Evolutionary conservation across 1,140 invertebrate genomes (phyloP), one percentile per base, ranked within the genome.

Genomic region (Tribolium madens): DNA sequence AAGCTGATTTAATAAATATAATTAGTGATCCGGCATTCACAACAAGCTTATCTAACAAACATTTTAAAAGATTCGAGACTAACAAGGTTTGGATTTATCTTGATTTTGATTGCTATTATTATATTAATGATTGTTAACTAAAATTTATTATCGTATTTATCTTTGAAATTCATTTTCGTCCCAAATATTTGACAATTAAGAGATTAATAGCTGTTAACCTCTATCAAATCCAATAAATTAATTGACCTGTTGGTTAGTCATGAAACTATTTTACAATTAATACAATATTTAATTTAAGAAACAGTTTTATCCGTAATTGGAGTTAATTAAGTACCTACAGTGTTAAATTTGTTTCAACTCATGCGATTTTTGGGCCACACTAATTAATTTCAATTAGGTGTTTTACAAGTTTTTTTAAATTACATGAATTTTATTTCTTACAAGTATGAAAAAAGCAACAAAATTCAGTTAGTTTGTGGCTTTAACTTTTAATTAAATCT

Each of bases 191-290:
- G 36, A 42, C 17, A 57, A 57, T 57, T 21, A 26, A 57, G 18
- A 10, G 52, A 57, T 57, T 57, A 57, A 57, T 18, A 57, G 52
- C 18, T 57, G 36, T 57, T 57, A 57, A 57, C 52, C 52, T 57
- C 17, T 12, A 57, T 9, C 7, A 21, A 18, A 21, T 26, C 52
- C 52, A 57, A 57, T 57, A 21, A 21, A 57, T 57, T 57, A 57
- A 57, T 57, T 57, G 52, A 57, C 52, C 52, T 26, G 7, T 57
- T 17, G 12, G 52, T 57, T 57, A 21, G 15, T 57, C 52, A 57
- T 26, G 17, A 17, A 21, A 57, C 6, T n/a, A 57, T 57, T 57
- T 57, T 26, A 57, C 15, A 57, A 57, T 17, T 57, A 57, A 57
- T 26, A 7, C 18, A 18, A 57, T 57, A 6, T 18, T 26, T 7